A percentile compares a stretch with the other conserved stretches of the same genome.
phyloP scores from a whole-genome alignment of 2,797 vertebrate genomes.

The Falco columbarius region DNA sequence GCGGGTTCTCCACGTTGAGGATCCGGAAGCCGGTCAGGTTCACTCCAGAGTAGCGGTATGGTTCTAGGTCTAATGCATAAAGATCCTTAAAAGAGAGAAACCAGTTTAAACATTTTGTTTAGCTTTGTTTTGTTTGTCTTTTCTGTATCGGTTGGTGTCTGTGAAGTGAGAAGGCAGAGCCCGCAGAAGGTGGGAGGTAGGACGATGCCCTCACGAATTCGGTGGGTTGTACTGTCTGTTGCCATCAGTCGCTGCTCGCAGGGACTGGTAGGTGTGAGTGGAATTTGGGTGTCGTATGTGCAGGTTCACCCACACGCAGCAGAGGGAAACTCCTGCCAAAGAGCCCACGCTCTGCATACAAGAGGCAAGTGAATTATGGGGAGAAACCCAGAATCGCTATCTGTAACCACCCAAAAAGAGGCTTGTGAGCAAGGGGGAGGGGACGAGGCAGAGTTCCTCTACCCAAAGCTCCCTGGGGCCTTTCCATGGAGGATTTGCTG shows the following conservation, averaged over 20 bases:
- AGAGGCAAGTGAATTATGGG: not conserved
- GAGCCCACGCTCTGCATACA: not conserved
- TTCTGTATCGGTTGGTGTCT: not conserved
- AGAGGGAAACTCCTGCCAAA: not conserved
- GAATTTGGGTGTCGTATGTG: not conserved
- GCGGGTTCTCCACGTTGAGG: conserved; percentile 95
- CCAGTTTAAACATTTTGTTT: not conserved
- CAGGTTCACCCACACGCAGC: not conserved
- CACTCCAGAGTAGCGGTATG: conserved; percentile 97
- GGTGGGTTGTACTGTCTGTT: not conserved
- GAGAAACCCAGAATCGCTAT: not conserved
- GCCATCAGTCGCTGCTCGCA: not conserved
- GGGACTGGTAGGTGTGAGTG: not conserved
- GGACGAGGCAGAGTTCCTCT: not conserved
- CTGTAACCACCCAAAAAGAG: not conserved
- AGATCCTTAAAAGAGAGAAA: conserved; percentile 86
- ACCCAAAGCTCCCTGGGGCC: not conserved
- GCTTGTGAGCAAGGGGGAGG: not conserved
- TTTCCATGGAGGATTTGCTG: not conserved
- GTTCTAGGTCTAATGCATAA: conserved; percentile 96
- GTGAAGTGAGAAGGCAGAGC: not conserved
- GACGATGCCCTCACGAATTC: not conserved
- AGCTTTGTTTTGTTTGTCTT: not conserved
- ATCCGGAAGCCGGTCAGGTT: conserved; percentile 98
- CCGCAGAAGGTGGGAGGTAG: not conserved